phyloP scores from a whole-genome alignment of 1,140 invertebrate genomes.

The Babylonia areolata region DNA sequence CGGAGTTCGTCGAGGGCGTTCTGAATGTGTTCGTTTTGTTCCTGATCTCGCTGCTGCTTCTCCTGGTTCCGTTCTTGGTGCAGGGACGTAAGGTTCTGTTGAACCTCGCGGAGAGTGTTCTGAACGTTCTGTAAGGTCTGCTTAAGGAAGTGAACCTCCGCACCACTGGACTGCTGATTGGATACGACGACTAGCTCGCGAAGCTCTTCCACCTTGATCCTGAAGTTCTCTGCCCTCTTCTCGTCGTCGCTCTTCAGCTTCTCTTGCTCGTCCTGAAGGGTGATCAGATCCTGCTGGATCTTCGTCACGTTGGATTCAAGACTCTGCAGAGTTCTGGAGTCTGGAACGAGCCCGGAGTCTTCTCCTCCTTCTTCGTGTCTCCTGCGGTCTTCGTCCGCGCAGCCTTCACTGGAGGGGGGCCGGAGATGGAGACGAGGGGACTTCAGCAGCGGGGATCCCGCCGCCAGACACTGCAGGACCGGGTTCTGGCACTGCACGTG shows the following conservation, averaged over 20 bases:
- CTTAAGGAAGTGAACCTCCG: not conserved
- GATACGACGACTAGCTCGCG: not conserved
- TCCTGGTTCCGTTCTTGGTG: not conserved
- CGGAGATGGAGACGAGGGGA: not conserved
- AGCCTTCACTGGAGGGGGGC: not conserved
- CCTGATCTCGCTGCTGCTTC: not conserved
- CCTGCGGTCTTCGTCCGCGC: not conserved
- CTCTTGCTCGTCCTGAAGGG: not conserved
- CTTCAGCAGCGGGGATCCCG: not conserved
- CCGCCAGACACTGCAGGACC: not conserved
- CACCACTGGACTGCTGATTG: not conserved
- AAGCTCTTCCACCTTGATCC: not conserved
- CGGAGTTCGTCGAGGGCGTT: not conserved
- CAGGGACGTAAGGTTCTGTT: not conserved
- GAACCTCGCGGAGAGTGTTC: not conserved
- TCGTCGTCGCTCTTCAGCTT: not conserved
- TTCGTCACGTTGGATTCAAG: not conserved
- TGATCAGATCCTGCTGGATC: not conserved
- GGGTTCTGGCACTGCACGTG: not conserved
- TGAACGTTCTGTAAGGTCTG: not conserved
- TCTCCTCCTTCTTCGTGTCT: not conserved
- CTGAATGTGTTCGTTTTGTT: not conserved
- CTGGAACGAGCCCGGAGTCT: not conserved
- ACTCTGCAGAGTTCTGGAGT: not conserved
- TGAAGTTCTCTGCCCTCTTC: not conserved